phyloP scores from a whole-genome alignment of 1,140 invertebrate genomes.

The Platyura marginata region DNA sequence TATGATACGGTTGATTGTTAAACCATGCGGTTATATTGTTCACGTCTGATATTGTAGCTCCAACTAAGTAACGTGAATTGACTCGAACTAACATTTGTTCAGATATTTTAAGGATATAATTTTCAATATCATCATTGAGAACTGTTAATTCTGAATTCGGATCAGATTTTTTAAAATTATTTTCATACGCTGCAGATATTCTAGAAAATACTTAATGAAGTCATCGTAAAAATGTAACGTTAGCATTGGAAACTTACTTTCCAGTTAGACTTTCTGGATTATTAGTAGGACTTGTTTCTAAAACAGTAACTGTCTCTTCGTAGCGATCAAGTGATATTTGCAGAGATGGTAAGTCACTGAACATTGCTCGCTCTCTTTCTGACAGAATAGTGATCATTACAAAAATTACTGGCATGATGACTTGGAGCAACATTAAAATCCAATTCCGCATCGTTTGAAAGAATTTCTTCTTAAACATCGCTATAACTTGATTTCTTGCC shows the following conservation, averaged over 20 bases:
- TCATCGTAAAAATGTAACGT: too few species aligned
- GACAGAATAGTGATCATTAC: conserved; percentile 32
- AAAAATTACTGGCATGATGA: conserved; percentile 32
- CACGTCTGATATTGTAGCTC: conserved; percentile 19
- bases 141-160: conserved; percentile 16
- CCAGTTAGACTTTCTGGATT: conserved; percentile 11
- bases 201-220: too few species aligned
- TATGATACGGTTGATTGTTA: conserved; percentile 44
- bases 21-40: conserved; percentile 31
- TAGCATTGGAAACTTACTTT: background rate
- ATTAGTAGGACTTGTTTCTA: conserved; percentile 8
- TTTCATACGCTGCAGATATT: background rate
- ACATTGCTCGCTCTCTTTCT: conserved; percentile 25
- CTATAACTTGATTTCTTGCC: conserved; percentile 31
- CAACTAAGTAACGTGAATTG: conserved; percentile 27
- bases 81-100: too few species aligned
- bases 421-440: conserved; percentile 29
- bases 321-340: conserved; percentile 3
- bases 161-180: background rate
- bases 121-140: conserved; percentile 18
- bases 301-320: background rate
- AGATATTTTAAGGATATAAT: conserved; percentile 21
- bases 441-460: conserved; percentile 30
- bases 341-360: conserved; percentile 25
- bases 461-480: conserved; percentile 35